A percentile compares a stretch with the other conserved stretches of the same genome.
Conservation (phyloP, 2,113 vertebrate species). For the human region DNA sequence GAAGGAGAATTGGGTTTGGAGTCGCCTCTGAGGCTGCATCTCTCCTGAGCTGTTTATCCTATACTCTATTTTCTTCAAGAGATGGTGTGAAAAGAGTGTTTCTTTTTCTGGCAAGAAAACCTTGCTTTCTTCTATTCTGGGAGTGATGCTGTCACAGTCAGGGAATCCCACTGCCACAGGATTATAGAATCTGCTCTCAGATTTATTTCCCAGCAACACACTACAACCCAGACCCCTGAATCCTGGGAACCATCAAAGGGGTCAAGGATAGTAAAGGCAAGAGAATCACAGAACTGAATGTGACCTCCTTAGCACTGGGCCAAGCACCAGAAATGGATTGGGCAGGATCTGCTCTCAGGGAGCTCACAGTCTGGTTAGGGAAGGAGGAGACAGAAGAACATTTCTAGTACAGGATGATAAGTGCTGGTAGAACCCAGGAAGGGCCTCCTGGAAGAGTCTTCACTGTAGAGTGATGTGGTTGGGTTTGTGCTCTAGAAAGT, state of each 20-base stretch:
- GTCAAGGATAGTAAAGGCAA: background rate
- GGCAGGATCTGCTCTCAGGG: background rate
- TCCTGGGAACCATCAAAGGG: background rate
- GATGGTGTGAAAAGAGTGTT: slow-evolving; percentile 54
- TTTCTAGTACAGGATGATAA: background rate
- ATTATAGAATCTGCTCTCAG: slow-evolving; percentile 43
- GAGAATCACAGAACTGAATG: background rate
- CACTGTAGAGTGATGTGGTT: background rate
- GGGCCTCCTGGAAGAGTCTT: background rate
- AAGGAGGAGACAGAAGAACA: background rate
- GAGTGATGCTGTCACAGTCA: slow-evolving; percentile 34
- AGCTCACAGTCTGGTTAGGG: background rate
- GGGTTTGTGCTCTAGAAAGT: background rate
- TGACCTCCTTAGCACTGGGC: background rate
- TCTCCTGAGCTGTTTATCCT: slow-evolving; percentile 20
- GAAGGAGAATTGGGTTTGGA: background rate
- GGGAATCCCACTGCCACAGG: slow-evolving; percentile 49
- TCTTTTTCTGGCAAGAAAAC: slow-evolving; percentile 69
- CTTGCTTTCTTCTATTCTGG: slow-evolving; percentile 64
- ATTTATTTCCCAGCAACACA: slow-evolving; percentile 3
- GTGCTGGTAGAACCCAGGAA: background rate
- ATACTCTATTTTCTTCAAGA: slow-evolving; percentile 56
- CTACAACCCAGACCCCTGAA: background rate
- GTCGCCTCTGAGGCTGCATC: background rate
- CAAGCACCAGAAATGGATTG: background rate